Base-by-base conservation (phyloP, 1,140 invertebrate genomes). In the Alviniconcha marisindica region DNA sequence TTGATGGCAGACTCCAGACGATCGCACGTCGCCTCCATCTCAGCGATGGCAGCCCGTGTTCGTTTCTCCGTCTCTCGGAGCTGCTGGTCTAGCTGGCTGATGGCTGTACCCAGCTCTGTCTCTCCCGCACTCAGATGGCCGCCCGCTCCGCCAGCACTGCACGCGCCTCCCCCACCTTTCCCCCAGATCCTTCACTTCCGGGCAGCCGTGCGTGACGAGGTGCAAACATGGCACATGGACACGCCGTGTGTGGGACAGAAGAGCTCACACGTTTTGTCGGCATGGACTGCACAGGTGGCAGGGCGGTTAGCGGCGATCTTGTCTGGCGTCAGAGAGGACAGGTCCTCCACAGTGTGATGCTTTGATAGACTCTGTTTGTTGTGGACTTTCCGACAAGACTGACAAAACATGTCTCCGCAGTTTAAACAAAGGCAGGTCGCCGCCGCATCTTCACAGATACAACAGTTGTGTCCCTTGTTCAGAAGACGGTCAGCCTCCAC, bases 191-290 rank as follows among this genome's bases (percentile, higher is more conserved):
- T 18, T 74, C 40, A 74, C 38, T 42, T 74, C 71, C 15, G 36
- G 38, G n/a, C 71, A 74, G 15, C 71, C 24, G 71, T 74, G 71
- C 36, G 38, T 44, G 15, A 74, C 28, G 71, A 24, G 24, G 71
- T 38, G 28, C 71, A 74, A 5, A 74, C 36, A 7, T 40, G 4
- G 40, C 71, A 74, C 2, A 74, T 42, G 71, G 21, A 44, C 14
- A 38, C 71, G 18, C 40, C 71, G 36, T 74, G 71, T 36, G 71
- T 74, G 12, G 71, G 71, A 21, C 71, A 74, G 71, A 74, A 74
- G 3, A 74, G 71, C 28, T n/a, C 42, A 38, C 36, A 21, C 14
- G 18, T 40, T 38, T 74, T 38, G 7, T 74, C 71, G 2, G 36
- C 28, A 28, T 74, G 71, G 40, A 15, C 7, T 3, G 71, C 12